These are phyloP conservation scores for Romanomermis culicivorax DNA, from an alignment of 2,888 invertebrate genomes.

Conservation along the genomic window DNA sequence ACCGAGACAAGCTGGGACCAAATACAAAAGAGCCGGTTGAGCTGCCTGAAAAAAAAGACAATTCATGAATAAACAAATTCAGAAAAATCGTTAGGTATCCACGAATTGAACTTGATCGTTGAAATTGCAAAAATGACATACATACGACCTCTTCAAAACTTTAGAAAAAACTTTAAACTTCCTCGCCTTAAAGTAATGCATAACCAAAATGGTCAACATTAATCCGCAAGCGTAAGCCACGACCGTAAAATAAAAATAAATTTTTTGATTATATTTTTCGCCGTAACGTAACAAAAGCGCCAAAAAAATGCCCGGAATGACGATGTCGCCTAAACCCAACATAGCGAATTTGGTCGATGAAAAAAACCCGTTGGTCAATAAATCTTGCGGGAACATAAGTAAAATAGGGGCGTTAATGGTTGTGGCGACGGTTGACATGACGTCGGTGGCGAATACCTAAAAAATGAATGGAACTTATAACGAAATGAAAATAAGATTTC, in stretches of 20 bases:
- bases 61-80: conserved; percentile 3
- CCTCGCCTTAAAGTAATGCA: conserved; percentile 94
- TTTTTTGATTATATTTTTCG: conserved; percentile 12
- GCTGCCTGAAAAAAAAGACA: conserved; percentile 18
- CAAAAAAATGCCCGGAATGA: conserved; percentile 96
- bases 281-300: neutral
- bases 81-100: neutral
- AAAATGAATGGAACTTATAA: too few relatives aligned
- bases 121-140: too few relatives aligned
- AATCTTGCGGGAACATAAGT: conserved; percentile 96
- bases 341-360: conserved; percentile 90
- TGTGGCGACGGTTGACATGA: conserved; percentile 97
- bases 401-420: conserved; percentile 91
- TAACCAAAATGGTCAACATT: conserved; percentile 76
- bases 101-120: too few relatives aligned
- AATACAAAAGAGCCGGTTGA: conserved; percentile 84
- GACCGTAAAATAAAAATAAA: conserved; percentile 62
- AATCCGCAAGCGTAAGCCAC: conserved; percentile 78
- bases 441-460: conserved; percentile 85
- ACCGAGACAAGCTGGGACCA: conserved; percentile 84
- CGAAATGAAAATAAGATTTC: too few relatives aligned
- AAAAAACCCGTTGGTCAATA: conserved; percentile 67
- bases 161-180: neutral
- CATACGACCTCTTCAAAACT: neutral
- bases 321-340: conserved; percentile 95